Conservation (phyloP, 2,113 vertebrate genomes). For the Hemiscyllium ocellatum region DNA sequence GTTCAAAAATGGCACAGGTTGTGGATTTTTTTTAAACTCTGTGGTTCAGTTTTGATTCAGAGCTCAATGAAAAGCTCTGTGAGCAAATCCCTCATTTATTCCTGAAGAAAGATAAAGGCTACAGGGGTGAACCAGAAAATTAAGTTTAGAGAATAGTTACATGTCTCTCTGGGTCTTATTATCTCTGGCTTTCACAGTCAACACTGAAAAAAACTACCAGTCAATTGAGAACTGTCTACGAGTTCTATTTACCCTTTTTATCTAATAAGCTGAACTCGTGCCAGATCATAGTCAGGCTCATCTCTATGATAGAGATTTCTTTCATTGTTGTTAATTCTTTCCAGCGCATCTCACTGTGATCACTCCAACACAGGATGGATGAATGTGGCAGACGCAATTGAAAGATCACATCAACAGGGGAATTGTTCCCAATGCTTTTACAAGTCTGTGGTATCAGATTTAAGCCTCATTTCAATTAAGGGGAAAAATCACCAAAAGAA, state of each 20-base stretch:
- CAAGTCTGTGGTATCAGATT: not conserved
- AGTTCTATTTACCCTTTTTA: not conserved
- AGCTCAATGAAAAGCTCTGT: not conserved
- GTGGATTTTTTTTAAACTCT: not conserved
- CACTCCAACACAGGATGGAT: not conserved
- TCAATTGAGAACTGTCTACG: not conserved
- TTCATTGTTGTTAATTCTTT: conserved; percentile 25
- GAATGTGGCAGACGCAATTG: not conserved
- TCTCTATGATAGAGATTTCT: conserved; percentile 4
- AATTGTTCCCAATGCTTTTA: not conserved
- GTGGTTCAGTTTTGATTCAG: not conserved
- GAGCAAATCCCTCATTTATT: conserved; percentile 25
- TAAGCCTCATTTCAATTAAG: not conserved
- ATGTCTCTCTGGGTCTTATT: conserved; percentile 26
- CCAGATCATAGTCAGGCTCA: not conserved
- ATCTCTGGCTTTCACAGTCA: conserved; percentile 16
- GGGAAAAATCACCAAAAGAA: not conserved
- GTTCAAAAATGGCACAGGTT: not conserved
- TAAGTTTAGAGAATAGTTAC: not conserved
- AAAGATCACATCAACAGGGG: not conserved
- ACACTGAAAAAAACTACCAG: conserved; percentile 10
- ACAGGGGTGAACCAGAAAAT: not conserved
- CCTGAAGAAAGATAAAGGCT: conserved; percentile 14
- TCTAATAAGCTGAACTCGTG: not conserved
- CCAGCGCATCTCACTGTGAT: not conserved